Evolutionary conservation across 2,797 vertebrate species (phyloP).

Genomic region (Typhlichthys eigenmanni): DNA sequence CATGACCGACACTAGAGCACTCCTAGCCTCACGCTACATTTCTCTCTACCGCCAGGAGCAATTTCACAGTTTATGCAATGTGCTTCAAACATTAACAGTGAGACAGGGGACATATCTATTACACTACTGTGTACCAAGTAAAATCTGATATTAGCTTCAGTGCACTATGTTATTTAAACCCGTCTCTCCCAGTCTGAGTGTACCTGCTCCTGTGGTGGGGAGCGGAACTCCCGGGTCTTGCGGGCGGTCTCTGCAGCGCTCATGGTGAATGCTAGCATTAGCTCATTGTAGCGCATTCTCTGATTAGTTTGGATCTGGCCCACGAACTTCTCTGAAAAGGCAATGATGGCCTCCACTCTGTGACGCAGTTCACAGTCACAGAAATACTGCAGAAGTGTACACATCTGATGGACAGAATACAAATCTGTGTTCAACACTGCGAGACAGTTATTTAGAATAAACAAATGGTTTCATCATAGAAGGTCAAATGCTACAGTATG

Average conservation of each 20-base stretch:
- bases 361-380: constrained; percentile 95
- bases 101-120: background rate
- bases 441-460: background rate
- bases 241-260: constrained; percentile 90
- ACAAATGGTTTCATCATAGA: background rate
- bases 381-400: constrained; percentile 92
- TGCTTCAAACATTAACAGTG: too few species aligned
- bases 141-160: background rate
- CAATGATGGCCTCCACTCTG: constrained; percentile 89
- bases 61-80: too few species aligned
- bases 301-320: constrained; percentile 88
- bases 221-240: constrained; percentile 92
- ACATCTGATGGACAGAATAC: constrained; percentile 81
- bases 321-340: constrained; percentile 89
- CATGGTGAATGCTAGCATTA: constrained; percentile 92
- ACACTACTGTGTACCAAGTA: too few species aligned
- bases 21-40: too few species aligned
- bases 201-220: constrained; percentile 94
- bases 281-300: constrained; percentile 83
- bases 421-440: background rate
- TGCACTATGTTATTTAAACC: background rate
- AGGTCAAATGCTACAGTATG: too few species aligned
- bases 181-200: background rate
- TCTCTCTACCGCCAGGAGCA: too few species aligned
- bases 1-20: background rate